Evolutionary conservation across 1,140 invertebrate species (phyloP), one percentile per base, ranked within the genome.

Genomic region (Heliconius hermathena): DNA sequence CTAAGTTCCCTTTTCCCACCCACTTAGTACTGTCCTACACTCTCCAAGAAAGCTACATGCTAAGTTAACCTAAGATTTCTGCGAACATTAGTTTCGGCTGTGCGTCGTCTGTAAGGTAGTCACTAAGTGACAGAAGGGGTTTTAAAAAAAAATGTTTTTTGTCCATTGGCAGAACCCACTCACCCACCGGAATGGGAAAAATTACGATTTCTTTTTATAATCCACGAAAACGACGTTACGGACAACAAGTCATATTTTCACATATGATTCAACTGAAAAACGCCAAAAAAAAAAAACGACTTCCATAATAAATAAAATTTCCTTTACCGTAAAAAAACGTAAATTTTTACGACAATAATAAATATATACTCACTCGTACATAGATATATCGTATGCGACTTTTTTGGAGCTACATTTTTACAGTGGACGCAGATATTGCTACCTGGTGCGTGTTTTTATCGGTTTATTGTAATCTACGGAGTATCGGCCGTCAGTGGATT

Each of bases 401-500:
- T 66, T 66, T 66, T 66, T 26, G 60, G 60, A 66, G 13, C 60
- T 66, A 66, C 60, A 26, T 66, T 66, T 66, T 66, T 66, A 66
- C 22, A 66, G 60, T 66, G 26, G 26, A 66, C 9, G 60, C 60
- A 13, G 60, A 26, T 22, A 66, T 66, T 66, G 60, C 60, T 66
- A 66, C 22, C 72, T 78, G 46, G 60, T 75, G 57, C 76, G 80
- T 81, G 71, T 81, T 81, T 81, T 81, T 81, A 81, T 74, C 80
- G 76, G 80, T 78, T 78, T 81, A 81, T 74, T 72, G 76, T 81
- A 78, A 77, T 81, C 72, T 77, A 81, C 73, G 80, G 33, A 71
- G 54, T 77, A 77, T 76, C 79, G 74, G 41, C 4, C 73, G 52
- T 76, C 66, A 71, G 71, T 57, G 36, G 52, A 77, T 76, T 76